Base-by-base conservation (phyloP, 2,888 invertebrate genomes). In the Lasioglossum morio region DNA sequence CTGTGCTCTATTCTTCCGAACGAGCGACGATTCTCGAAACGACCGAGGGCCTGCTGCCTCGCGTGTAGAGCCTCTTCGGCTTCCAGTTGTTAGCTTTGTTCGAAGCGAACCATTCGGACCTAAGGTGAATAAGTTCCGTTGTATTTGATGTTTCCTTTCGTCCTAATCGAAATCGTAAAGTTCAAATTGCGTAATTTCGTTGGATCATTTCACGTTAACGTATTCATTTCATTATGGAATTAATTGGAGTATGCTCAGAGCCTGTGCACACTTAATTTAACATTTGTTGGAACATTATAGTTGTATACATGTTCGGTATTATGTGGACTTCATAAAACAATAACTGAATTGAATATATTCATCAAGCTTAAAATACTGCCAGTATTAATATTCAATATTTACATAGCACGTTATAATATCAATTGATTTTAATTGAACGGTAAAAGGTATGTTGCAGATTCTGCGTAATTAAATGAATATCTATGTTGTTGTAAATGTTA, bases 21-120 rank as follows among this genome's bases (percentile, higher is more conserved):
- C 66, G 66, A 30, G 34, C 66, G 66, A 66, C 66, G 34, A 66
- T 66, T 23, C 66, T 34, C 34, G 34, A 66, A 66, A 66, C 34
- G 34, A 30, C 34, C 8, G 10, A 30, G 23, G 16, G 27, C 16
- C 30, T 12, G 27, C n/a, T n/a, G n/a, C 16, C 27, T 30, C 60
- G 60, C 60, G 60, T 16, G 27, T 30, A 27, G 27, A 16, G 60
- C 16, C 14, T 30, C 27, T 30, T 27, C 60, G n/a, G 14, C 27
- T 60, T 63, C 14, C 30, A 63, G 23, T 30, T 14, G 60, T 16
- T 30, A 7, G 16, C 0, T 30, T 30, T 2, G 16, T 14, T 63
- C 60, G 27, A 7, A 5, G 60, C 5, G 16, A 30, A 16, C 27
- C 16, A 5, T 30, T 63, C 16, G 60, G 8, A 2, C 53, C 2